Evolutionary conservation across 2,113 vertebrate genomes (phyloP).

Genomic region (Protobothrops mucrosquamatus): DNA sequence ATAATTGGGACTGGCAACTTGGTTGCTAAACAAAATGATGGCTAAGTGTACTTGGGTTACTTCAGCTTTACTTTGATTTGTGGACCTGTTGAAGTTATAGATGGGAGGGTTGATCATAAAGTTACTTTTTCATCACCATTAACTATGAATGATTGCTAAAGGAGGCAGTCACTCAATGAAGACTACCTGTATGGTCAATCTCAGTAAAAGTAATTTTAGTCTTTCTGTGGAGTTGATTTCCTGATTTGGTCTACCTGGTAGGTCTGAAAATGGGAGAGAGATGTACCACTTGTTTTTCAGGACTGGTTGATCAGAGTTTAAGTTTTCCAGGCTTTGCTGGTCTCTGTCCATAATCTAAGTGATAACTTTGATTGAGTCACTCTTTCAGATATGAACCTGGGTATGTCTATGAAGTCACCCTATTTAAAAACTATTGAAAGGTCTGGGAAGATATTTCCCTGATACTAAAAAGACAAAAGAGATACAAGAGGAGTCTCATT

Average conservation of each 20-base stretch:
- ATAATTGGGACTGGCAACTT: neutral
- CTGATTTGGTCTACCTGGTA: neutral
- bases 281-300: neutral
- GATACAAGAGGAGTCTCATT: neutral
- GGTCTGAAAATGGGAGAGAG: neutral
- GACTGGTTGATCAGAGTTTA: neutral
- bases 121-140: neutral
- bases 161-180: neutral
- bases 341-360: neutral
- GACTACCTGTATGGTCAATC: neutral
- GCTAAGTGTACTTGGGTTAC: neutral
- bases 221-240: neutral
- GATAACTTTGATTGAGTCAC: neutral
- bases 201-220: neutral
- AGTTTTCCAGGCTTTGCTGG: neutral
- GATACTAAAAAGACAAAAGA: neutral
- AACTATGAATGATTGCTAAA: neutral
- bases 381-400: neutral
- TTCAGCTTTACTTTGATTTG: neutral
- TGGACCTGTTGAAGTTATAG: neutral
- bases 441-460: neutral
- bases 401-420: neutral
- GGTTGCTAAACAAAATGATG: neutral
- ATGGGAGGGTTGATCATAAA: neutral
- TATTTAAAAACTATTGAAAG: neutral